Conservation (phyloP, 2,113 vertebrate species). For the Austrofundulus limnaeus region DNA sequence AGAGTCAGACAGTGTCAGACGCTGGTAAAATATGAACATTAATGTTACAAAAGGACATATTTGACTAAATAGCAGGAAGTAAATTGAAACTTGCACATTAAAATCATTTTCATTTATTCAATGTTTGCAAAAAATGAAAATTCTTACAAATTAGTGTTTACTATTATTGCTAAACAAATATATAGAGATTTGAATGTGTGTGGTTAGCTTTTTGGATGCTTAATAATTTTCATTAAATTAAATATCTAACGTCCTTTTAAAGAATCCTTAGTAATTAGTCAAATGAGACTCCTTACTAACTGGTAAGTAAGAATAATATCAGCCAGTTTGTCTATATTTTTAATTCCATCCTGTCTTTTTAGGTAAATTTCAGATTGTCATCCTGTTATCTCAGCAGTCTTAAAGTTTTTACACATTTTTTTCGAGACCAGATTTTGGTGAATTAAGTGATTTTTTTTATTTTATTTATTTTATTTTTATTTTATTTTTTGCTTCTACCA, state of each 20-base stretch:
- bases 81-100: conserved; percentile 6
- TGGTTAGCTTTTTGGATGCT: no score
- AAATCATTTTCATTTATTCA: conserved; percentile 16
- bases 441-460: neutral
- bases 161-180: neutral
- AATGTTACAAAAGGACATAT: conserved; percentile 12
- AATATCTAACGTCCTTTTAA: no score
- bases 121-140: neutral
- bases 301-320: neutral
- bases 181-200: no score
- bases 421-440: no score
- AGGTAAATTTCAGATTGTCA: neutral
- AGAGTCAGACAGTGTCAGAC: conserved; percentile 8
- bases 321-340: neutral
- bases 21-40: conserved; percentile 15
- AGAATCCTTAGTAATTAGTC: no score
- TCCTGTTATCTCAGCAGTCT: neutral
- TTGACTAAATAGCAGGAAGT: conserved; percentile 7
- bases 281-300: no score
- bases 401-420: no score
- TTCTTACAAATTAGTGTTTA: neutral
- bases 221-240: no score
- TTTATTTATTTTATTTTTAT: neutral
- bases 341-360: neutral
- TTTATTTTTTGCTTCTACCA: no score